Percentiles rank a stretch among this genome's conserved stretches.
These are phyloP conservation scores for Heliconius ismenius DNA, from an alignment of 2,888 invertebrate genomes.

Conservation along the genomic window DNA sequence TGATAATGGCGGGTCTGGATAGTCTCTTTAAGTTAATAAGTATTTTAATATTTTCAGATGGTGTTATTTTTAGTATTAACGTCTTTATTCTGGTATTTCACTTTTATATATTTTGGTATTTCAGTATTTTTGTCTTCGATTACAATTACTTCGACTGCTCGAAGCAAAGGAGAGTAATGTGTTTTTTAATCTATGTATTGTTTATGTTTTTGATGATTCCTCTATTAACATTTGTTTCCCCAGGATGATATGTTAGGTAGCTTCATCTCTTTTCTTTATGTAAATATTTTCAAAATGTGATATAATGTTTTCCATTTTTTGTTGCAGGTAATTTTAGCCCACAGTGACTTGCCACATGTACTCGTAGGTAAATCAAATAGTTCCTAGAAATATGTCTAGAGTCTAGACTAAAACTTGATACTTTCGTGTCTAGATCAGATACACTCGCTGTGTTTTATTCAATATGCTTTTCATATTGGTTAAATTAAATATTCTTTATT, in stretches of 20 bases:
- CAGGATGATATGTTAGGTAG: background rate
- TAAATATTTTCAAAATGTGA: background rate
- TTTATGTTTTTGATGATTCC: too few species aligned
- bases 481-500: background rate
- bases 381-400: conserved; percentile 22
- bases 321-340: conserved; percentile 36
- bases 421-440: background rate
- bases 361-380: conserved; percentile 11
- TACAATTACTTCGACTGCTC: too few species aligned
- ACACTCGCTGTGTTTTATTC: background rate
- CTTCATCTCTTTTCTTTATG: background rate
- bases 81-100: too few species aligned
- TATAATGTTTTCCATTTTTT: conserved; percentile 2
- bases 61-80: too few species aligned
- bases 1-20: conserved; percentile 40
- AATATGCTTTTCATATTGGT: background rate
- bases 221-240: too few species aligned
- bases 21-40: conserved; percentile 7
- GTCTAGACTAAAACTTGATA: conserved; percentile 25
- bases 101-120: too few species aligned
- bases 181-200: too few species aligned
- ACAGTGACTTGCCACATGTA: background rate
- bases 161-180: too few species aligned
- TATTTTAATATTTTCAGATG: background rate
- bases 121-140: too few species aligned